Base-by-base conservation (phyloP, 2,113 vertebrate genomes). In the Beaufortia kweichowensis region DNA sequence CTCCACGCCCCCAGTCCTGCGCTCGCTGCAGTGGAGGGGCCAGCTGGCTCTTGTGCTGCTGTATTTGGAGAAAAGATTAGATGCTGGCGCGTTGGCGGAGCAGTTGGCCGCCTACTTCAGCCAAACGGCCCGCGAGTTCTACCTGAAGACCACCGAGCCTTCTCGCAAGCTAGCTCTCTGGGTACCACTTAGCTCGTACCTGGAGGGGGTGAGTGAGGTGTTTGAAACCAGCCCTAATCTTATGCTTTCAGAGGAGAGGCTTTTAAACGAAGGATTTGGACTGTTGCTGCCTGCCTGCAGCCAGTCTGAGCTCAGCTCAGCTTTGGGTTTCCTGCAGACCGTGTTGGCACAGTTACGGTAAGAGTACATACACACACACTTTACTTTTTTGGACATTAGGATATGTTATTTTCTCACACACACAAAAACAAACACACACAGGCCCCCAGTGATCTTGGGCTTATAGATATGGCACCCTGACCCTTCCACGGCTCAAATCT, bases 261-360 rank as follows among this genome's bases (percentile, higher is more conserved):
- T 99, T 75, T 90, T 98, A n/a, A 94, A 92, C 53, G 95, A 96
- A 83, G 97, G 97, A 0, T 99, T 99, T 78, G 90, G 91, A 71
- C 95, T 98, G 93, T 81, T 99, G 85, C 90, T 98, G 55, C 95
- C 92, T 41, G 96, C 95, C 15, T 99, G 97, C 85, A 92, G 92
- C 77, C 91, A 91, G 79, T 90, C 92, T 1, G 95, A 98, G 86
- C 91, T 98, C 64, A 90, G 89, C 75, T 90, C 90, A 7, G 92
- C 94, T 21, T 83, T 98, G 62, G 91, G 87, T 79, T 97, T 96
- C 85, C 91, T 98, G 69, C 95, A 97, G 83, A 88, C 87, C 33
- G 77, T 95, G 79, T 88, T 98, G 53, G 91, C 93, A 19, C 94
- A 94, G 87, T 93, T 98, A 86, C 91, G 96, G 97, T 99, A 87